phyloP scores from a whole-genome alignment of 2,888 invertebrate genomes.

The Erebia epiphron region DNA sequence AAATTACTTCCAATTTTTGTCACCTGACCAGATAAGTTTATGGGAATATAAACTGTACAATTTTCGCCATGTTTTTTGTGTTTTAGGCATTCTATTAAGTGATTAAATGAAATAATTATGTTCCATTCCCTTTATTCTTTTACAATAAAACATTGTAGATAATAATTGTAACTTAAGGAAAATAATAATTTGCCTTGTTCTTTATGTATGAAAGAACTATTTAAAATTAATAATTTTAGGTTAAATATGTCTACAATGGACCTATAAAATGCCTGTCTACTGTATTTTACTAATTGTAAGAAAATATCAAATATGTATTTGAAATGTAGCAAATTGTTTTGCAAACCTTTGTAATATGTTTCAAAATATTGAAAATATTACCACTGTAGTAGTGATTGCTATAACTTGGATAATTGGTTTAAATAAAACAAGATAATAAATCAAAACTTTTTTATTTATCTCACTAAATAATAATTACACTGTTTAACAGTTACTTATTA shows the following conservation, averaged over 20 bases:
- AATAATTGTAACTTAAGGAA: conserved; percentile 16
- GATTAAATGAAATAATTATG: conserved; percentile 11
- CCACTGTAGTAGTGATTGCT: background rate
- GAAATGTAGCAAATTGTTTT: conserved; percentile 1
- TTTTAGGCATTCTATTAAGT: conserved; percentile 10
- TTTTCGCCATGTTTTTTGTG: conserved; percentile 18
- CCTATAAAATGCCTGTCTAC: background rate
- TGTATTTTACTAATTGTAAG: background rate
- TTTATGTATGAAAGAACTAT: background rate
- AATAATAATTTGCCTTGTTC: background rate
- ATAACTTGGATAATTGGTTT: background rate
- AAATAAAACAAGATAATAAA: conserved; percentile 6
- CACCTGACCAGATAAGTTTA: conserved; percentile 12
- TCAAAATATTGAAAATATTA: background rate
- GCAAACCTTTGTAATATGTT: conserved; percentile 12
- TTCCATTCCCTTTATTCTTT: conserved; percentile 33
- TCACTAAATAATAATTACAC: conserved; percentile 8
- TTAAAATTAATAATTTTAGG: background rate
- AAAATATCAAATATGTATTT: background rate
- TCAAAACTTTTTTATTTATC: conserved; percentile 14
- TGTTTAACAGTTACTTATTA: conserved; percentile 8
- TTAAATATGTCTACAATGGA: background rate
- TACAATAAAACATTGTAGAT: conserved; percentile 29
- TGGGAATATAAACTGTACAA: conserved; percentile 8
- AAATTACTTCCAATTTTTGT: no score